These are phyloP conservation scores for Amorpha juglandis DNA, from an alignment of 2,888 invertebrate species.

Conservation along the genomic window DNA sequence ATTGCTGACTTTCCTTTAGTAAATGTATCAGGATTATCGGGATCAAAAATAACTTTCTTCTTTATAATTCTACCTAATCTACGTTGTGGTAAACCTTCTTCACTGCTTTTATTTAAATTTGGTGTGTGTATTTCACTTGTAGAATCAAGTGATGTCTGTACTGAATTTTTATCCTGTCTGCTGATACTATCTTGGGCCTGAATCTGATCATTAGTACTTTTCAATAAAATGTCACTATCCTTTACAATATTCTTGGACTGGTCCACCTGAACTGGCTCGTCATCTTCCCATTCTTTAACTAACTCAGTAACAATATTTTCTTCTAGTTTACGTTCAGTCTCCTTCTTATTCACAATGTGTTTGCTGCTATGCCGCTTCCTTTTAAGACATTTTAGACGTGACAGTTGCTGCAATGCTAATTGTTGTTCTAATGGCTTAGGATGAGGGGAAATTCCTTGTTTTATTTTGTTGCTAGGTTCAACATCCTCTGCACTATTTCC, in stretches of 20 bases:
- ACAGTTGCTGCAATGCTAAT: slow-evolving; percentile 69
- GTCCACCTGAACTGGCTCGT: slow-evolving; percentile 59
- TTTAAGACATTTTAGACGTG: slow-evolving; percentile 54
- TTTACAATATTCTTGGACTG: slow-evolving; percentile 42
- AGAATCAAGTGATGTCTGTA: slow-evolving; percentile 50
- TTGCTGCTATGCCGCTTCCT: slow-evolving; percentile 33
- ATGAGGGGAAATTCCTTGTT: slow-evolving; percentile 19
- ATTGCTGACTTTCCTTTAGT: slow-evolving; percentile 66
- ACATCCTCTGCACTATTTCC: slow-evolving; percentile 66
- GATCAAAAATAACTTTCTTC: slow-evolving; percentile 90
- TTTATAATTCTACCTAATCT: slow-evolving; percentile 85
- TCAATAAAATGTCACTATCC: slow-evolving; percentile 43
- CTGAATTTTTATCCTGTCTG: slow-evolving; percentile 45
- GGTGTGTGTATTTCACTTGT: slow-evolving; percentile 52
- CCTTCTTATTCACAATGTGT: slow-evolving; percentile 24
- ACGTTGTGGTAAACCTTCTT: slow-evolving; percentile 66
- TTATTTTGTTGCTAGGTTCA: slow-evolving; percentile 38
- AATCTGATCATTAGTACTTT: slow-evolving; percentile 42
- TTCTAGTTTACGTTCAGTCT: slow-evolving; percentile 43
- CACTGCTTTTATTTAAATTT: slow-evolving; percentile 54
- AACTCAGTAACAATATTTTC: slow-evolving; percentile 77
- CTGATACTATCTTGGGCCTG: slow-evolving; percentile 43
- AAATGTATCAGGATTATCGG: slow-evolving; percentile 84
- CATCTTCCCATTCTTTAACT: slow-evolving; percentile 83
- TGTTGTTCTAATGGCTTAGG: slow-evolving; percentile 59